A percentile compares a stretch with the other conserved stretches of the same genome.
Conservation (phyloP, 2,113 vertebrate genomes). For the Dryoscopus gambensis region DNA sequence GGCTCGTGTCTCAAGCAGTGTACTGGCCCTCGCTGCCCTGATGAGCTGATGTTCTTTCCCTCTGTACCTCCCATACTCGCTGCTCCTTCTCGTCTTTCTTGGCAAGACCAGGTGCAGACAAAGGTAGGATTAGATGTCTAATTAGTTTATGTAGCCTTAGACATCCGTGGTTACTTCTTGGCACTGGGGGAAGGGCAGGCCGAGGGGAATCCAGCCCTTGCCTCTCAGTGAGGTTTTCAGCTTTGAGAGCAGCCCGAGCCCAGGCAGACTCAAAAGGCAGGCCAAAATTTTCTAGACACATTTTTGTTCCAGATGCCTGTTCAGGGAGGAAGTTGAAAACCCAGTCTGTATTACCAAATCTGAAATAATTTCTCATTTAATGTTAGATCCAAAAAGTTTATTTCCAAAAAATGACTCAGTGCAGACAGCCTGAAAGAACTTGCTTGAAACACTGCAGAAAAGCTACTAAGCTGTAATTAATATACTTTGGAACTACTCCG, state of each 20-base stretch:
- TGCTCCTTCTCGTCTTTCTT: neutral
- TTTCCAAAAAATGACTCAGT: slow-evolving; percentile 23
- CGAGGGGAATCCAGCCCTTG: neutral
- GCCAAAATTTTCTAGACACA: neutral
- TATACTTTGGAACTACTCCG: neutral
- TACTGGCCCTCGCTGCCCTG: neutral
- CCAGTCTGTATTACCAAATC: neutral
- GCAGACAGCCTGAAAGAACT: neutral
- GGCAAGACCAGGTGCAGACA: neutral
- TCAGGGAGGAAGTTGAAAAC: neutral
- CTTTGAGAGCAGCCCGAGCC: neutral
- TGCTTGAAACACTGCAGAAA: neutral
- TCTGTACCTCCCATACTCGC: neutral
- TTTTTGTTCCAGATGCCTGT: neutral
- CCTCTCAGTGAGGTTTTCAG: neutral
- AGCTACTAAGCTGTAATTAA: neutral
- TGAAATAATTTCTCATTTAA: neutral
- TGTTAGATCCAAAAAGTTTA: neutral
- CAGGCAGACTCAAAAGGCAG: neutral
- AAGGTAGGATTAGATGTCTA: slow-evolving; percentile 57
- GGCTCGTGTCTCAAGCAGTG: neutral
- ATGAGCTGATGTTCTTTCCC: neutral
- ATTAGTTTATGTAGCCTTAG: slow-evolving; percentile 47
- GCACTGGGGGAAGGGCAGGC: neutral
- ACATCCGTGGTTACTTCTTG: neutral